Evolutionary conservation across 2,113 vertebrate genomes (phyloP).

Genomic region (Holacanthus passer): DNA sequence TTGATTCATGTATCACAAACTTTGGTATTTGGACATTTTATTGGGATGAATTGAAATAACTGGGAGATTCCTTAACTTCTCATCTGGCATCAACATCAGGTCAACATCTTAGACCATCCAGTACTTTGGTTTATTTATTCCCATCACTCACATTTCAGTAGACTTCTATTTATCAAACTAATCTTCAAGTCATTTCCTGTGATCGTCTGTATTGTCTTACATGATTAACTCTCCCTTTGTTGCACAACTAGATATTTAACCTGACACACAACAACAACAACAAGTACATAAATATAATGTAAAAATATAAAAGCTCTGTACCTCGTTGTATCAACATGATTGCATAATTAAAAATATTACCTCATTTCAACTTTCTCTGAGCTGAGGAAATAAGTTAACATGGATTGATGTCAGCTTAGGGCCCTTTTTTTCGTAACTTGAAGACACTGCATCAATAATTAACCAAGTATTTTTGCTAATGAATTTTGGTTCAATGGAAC

Average conservation of each 20-base stretch:
- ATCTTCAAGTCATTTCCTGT: not conserved
- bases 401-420: constrained; percentile 48
- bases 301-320: constrained; percentile 8
- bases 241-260: not conserved
- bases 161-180: too few species aligned
- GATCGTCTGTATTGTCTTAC: not conserved
- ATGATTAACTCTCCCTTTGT: not conserved
- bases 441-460: constrained; percentile 68
- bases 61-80: not conserved
- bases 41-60: constrained; percentile 5
- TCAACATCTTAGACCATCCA: too few species aligned
- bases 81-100: too few species aligned
- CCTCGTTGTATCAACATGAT: constrained; percentile 15
- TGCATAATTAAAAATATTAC: constrained; percentile 31
- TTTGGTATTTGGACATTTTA: too few species aligned
- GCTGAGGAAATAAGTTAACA: constrained; percentile 57
- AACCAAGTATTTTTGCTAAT: constrained; percentile 60
- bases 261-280: too few species aligned
- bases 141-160: too few species aligned
- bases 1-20: too few species aligned
- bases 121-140: too few species aligned
- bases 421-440: constrained; percentile 57
- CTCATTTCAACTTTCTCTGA: constrained; percentile 44
- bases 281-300: constrained; percentile 9
- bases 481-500: constrained; percentile 51